These are phyloP conservation scores for Chaenogobius annularis DNA, from an alignment of 2,113 vertebrate species.

Conservation along the genomic window DNA sequence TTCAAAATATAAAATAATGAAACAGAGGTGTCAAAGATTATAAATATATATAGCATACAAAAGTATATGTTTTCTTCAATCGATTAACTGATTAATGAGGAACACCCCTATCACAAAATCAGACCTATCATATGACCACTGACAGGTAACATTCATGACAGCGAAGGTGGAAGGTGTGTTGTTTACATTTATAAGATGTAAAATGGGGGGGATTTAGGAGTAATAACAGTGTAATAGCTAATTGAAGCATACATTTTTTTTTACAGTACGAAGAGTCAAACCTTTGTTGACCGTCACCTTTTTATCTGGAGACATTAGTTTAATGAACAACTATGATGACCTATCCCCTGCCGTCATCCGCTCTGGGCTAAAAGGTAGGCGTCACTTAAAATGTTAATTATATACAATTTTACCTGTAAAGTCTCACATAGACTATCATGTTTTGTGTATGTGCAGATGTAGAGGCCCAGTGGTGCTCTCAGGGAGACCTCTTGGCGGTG, in stretches of 20 bases:
- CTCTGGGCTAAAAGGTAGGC: slow-evolving; percentile 92
- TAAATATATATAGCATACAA: too few species aligned
- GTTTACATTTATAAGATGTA: too few species aligned
- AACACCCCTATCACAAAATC: too few species aligned
- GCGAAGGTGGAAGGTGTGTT: too few species aligned
- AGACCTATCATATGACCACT: too few species aligned
- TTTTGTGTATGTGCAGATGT: slow-evolving; percentile 80
- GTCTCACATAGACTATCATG: not conserved
- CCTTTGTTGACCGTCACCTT: slow-evolving; percentile 97
- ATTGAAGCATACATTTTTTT: too few species aligned
- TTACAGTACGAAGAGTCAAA: slow-evolving; percentile 84
- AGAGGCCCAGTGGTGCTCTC: slow-evolving; percentile 96
- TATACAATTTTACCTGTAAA: not conserved
- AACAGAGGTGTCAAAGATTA: too few species aligned
- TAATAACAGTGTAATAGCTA: not conserved
- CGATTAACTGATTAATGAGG: too few species aligned
- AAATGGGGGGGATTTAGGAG: too few species aligned
- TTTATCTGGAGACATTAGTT: slow-evolving; percentile 95
- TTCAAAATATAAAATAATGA: too few species aligned
- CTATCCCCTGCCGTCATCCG: slow-evolving; percentile 89
- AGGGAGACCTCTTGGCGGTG: slow-evolving; percentile 95
- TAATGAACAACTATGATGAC: slow-evolving; percentile 98
- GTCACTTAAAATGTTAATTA: not conserved
- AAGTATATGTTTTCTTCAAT: too few species aligned
- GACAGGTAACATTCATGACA: too few species aligned